Conservation (phyloP, 1,140 invertebrate genomes). For the Nasonia vitripennis region DNA sequence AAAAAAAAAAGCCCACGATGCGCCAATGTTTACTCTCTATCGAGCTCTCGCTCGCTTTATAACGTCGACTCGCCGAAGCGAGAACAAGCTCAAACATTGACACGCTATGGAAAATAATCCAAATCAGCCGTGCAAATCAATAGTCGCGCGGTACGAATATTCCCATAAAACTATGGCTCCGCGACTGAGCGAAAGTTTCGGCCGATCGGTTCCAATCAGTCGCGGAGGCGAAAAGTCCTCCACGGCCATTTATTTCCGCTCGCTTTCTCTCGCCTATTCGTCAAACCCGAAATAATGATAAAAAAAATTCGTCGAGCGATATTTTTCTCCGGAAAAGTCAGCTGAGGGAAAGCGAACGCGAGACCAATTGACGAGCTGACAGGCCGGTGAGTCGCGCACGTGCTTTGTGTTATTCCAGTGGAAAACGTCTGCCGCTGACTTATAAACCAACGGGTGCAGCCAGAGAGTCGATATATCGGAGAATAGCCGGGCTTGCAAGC, state of each 20-base stretch:
- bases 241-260: background rate
- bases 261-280: background rate
- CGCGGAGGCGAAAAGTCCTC: background rate
- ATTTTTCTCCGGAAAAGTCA: background rate
- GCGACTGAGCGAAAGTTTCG: background rate
- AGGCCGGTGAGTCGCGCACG: background rate
- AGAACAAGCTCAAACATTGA: too few relatives aligned
- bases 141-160: background rate
- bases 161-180: too few relatives aligned
- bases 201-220: constrained; percentile 31
- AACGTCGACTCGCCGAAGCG: too few relatives aligned
- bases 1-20: too few relatives aligned
- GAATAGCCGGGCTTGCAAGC: constrained; percentile 8
- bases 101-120: too few relatives aligned
- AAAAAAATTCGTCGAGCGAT: background rate
- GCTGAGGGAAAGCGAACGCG: background rate
- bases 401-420: background rate
- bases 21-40: too few relatives aligned
- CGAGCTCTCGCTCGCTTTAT: too few relatives aligned
- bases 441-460: background rate
- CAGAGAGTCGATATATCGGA: background rate
- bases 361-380: constrained; percentile 8
- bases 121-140: constrained; percentile 2
- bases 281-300: background rate
- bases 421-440: background rate